A percentile compares a stretch with the other conserved stretches of the same genome.
These are phyloP conservation scores for Synanthedon myopaeformis DNA, from an alignment of 2,888 invertebrate species.

Conservation along the genomic window DNA sequence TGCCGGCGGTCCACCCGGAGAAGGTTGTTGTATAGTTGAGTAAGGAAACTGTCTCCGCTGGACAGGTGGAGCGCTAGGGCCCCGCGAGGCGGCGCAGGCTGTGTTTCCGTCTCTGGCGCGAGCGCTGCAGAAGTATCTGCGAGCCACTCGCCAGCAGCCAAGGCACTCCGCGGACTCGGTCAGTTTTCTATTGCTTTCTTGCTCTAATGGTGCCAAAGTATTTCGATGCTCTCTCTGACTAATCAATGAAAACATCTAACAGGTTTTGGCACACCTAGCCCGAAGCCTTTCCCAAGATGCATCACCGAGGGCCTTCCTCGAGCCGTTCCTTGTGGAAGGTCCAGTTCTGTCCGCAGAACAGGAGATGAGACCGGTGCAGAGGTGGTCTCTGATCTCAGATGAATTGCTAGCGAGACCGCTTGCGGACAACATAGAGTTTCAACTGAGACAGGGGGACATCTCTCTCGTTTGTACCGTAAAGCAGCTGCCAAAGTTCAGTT, in stretches of 20 bases:
- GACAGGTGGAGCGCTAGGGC: slow-evolving; percentile 84
- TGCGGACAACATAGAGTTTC: slow-evolving; percentile 86
- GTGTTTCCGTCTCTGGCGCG: slow-evolving; percentile 97
- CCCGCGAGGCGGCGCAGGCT: slow-evolving; percentile 96
- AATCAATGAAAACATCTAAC: slow-evolving; percentile 4
- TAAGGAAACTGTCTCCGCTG: no score
- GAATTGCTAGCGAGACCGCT: slow-evolving; percentile 89
- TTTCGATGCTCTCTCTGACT: neutral
- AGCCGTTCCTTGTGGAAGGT: slow-evolving; percentile 89
- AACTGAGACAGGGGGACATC: slow-evolving; percentile 92
- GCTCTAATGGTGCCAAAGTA: neutral
- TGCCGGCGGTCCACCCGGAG: neutral
- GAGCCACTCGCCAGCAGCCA: slow-evolving; percentile 96
- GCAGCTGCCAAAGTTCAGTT: slow-evolving; percentile 91
- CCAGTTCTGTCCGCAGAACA: slow-evolving; percentile 89
- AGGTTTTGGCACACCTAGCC: slow-evolving; percentile 87
- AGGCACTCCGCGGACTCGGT: slow-evolving; percentile 93
- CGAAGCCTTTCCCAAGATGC: slow-evolving; percentile 93
- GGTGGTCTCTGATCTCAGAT: slow-evolving; percentile 96
- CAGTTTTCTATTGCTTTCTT: slow-evolving; percentile 11
- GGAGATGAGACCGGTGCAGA: slow-evolving; percentile 84
- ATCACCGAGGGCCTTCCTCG: slow-evolving; percentile 94
- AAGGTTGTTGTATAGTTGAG: neutral
- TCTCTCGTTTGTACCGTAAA: slow-evolving; percentile 89
- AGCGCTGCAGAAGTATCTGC: slow-evolving; percentile 94